phyloP scores from a whole-genome alignment of 2,113 vertebrate genomes.

The Neotoma lepida region DNA sequence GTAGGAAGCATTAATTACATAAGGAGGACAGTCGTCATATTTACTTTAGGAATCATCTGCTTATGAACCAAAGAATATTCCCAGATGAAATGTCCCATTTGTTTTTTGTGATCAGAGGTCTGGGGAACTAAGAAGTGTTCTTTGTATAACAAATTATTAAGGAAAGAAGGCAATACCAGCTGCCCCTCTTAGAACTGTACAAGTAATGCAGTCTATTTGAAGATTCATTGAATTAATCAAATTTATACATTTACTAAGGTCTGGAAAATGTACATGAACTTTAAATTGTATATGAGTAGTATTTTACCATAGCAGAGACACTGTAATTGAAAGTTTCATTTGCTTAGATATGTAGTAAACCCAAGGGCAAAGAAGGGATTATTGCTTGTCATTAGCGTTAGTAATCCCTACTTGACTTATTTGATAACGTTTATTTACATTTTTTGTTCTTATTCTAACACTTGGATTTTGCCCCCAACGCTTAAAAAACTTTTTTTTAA shows the following conservation, averaged over 20 bases:
- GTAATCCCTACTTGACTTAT: background rate
- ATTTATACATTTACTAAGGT: slow-evolving; percentile 33
- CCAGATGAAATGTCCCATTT: background rate
- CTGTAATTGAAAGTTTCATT: slow-evolving; percentile 2
- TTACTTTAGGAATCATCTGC: background rate
- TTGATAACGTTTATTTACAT: background rate
- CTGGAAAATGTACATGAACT: background rate
- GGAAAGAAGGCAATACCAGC: background rate
- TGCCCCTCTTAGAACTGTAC: background rate
- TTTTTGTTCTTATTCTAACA: background rate
- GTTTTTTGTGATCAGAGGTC: background rate
- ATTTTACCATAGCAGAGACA: slow-evolving; percentile 27
- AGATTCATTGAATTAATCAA: background rate
- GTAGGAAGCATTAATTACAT: background rate
- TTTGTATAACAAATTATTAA: background rate
- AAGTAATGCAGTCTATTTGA: slow-evolving; percentile 34
- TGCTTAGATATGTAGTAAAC: slow-evolving; percentile 11
- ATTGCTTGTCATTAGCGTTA: background rate
- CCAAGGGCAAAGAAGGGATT: background rate
- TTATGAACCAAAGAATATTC: background rate
- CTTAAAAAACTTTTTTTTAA: background rate
- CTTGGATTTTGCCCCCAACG: background rate
- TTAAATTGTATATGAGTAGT: slow-evolving; percentile 32
- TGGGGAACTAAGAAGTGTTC: slow-evolving; percentile 27
- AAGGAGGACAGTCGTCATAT: background rate